A percentile compares a stretch with the other conserved stretches of the same genome.
Conservation (phyloP, 2,113 vertebrate species). For the Scytalopus superciliaris region DNA sequence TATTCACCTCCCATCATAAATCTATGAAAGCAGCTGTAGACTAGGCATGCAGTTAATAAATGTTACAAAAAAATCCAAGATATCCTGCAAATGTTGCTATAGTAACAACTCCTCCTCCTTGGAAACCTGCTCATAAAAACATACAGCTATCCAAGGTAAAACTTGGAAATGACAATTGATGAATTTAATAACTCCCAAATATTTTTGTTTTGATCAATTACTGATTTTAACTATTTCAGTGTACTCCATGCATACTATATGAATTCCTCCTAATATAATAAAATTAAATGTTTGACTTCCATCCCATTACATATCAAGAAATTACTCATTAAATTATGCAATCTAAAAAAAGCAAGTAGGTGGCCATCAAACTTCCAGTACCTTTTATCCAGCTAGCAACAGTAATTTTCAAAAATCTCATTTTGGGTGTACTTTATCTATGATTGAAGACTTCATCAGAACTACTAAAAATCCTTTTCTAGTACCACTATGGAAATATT, state of each 20-base stretch:
- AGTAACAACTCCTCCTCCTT: constrained; percentile 35
- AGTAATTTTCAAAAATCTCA: neutral
- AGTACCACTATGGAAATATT: neutral
- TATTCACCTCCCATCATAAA: neutral
- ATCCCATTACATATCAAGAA: neutral
- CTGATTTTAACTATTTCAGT: neutral
- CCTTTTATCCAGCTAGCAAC: neutral
- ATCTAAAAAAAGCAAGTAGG: neutral
- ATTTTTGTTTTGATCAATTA: neutral
- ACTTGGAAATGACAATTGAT: neutral
- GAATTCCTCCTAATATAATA: neutral
- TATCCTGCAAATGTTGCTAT: constrained; percentile 44
- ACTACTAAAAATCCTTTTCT: neutral
- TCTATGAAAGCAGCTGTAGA: neutral
- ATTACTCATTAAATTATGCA: neutral
- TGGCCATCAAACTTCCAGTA: neutral
- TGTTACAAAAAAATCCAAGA: neutral
- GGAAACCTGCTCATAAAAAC: constrained; percentile 30
- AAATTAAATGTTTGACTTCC: neutral
- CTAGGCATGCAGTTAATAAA: neutral
- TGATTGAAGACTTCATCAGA: neutral
- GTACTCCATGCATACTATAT: neutral
- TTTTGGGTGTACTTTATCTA: neutral
- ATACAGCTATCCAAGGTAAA: neutral
- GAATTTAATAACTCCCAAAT: neutral